These are phyloP conservation scores for Onchidella celtica DNA, from an alignment of 2,888 invertebrate species.

Conservation along the genomic window DNA sequence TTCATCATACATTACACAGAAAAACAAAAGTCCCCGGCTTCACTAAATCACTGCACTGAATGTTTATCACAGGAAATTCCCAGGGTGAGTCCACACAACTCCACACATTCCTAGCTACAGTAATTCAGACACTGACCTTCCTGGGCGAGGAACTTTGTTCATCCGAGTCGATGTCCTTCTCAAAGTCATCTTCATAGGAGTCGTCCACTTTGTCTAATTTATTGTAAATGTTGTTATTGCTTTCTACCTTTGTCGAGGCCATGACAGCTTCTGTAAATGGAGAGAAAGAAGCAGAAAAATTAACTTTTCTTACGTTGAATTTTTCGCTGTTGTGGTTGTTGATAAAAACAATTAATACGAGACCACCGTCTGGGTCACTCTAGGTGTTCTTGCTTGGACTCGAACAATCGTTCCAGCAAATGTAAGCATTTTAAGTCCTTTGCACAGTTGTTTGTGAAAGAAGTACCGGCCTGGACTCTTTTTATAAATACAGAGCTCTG, in stretches of 20 bases:
- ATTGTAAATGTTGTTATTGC: slow-evolving; percentile 29
- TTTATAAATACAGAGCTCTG: too few species aligned
- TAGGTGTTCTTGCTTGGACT: too few species aligned
- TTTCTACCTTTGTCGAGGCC: slow-evolving; percentile 20
- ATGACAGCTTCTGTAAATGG: slow-evolving; percentile 18
- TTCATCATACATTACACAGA: too few species aligned
- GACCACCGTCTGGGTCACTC: background rate
- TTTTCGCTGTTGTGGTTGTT: too few species aligned
- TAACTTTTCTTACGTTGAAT: background rate
- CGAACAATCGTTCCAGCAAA: too few species aligned
- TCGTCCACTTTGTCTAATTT: slow-evolving; percentile 17
- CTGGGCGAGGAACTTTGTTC: slow-evolving; percentile 12
- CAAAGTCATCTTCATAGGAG: slow-evolving; percentile 65
- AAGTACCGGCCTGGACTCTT: too few species aligned
- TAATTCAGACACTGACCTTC: background rate
- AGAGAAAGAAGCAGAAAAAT: background rate
- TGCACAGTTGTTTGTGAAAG: background rate
- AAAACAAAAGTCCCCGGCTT: too few species aligned
- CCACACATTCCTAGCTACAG: background rate
- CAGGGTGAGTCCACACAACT: too few species aligned
- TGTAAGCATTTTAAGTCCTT: background rate
- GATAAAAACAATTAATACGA: background rate
- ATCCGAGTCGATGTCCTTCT: slow-evolving; percentile 61
- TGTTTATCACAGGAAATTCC: too few species aligned
- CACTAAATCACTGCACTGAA: too few species aligned